A percentile compares a stretch with the other conserved stretches of the same genome.
Conservation (phyloP, 2,797 vertebrate species). For the Eptatretus atami region DNA sequence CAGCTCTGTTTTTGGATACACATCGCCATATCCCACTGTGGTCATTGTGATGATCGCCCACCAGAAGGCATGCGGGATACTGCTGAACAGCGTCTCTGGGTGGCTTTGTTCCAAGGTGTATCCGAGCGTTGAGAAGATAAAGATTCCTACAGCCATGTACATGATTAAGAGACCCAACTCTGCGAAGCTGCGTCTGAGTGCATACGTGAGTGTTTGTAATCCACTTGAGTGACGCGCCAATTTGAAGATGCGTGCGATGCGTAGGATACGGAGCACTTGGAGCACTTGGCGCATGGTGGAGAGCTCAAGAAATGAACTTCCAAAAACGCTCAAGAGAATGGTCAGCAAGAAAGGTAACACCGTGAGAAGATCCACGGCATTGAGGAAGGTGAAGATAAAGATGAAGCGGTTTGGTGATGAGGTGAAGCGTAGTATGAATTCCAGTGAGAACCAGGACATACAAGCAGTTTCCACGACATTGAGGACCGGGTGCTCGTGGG, state of each 20-base stretch:
- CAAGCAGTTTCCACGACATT: constrained; percentile 72
- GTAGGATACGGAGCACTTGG: constrained; percentile 65
- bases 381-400: constrained; percentile 70
- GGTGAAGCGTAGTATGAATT: constrained; percentile 46
- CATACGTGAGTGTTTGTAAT: constrained; percentile 68
- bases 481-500: constrained; percentile 36
- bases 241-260: constrained; percentile 73
- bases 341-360: constrained; percentile 79
- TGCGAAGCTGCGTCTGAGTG: constrained; percentile 66
- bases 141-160: constrained; percentile 87
- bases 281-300: constrained; percentile 66
- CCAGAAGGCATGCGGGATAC: constrained; percentile 94
- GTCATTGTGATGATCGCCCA: constrained; percentile 99
- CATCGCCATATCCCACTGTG: constrained; percentile 77
- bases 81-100: constrained; percentile 69
- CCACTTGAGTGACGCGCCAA: constrained; percentile 70
- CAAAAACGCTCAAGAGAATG: constrained; percentile 44
- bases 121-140: constrained; percentile 71
- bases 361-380: constrained; percentile 56
- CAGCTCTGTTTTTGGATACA: constrained; percentile 77
- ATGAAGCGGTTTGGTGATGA: constrained; percentile 51
- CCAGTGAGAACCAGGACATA: constrained; percentile 68
- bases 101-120: constrained; percentile 91
- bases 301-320: constrained; percentile 56
- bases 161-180: constrained; percentile 73